phyloP scores from a whole-genome alignment of 2,113 vertebrate species.

The Nettapus auritus region DNA sequence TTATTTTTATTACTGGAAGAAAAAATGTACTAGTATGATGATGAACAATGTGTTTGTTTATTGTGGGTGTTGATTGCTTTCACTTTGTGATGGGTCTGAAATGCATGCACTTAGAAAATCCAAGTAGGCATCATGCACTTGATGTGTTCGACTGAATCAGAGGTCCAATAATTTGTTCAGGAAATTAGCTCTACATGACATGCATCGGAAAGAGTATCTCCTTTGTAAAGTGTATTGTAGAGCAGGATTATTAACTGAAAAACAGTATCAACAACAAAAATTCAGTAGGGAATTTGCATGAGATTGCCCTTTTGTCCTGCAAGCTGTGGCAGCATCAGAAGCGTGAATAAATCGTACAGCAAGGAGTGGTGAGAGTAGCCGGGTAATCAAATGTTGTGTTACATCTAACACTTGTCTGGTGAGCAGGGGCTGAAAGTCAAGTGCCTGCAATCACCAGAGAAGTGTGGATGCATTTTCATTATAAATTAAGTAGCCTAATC shows the following conservation, averaged over 20 bases:
- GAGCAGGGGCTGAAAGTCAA: slow-evolving; percentile 32
- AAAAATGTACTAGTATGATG: not conserved
- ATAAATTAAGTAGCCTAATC: slow-evolving; percentile 40
- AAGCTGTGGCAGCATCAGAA: not conserved
- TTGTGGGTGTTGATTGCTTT: not conserved
- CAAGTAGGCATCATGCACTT: not conserved
- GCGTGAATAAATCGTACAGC: not conserved
- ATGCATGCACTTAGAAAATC: not conserved
- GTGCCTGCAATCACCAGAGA: slow-evolving; percentile 39
- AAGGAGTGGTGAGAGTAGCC: not conserved
- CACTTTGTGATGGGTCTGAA: not conserved
- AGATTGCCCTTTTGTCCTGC: not conserved
- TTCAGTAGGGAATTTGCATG: not conserved
- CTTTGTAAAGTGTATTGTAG: not conserved
- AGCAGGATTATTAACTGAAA: not conserved
- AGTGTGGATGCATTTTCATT: slow-evolving; percentile 17
- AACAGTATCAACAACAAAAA: not conserved
- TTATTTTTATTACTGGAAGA: not conserved
- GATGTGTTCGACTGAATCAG: not conserved
- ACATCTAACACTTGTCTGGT: not conserved
- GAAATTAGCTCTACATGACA: slow-evolving; percentile 1
- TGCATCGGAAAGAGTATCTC: not conserved
- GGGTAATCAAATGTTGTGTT: slow-evolving; percentile 22
- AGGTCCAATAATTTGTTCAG: slow-evolving; percentile 20
- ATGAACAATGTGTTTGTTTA: not conserved